Percentiles rank a stretch among this genome's conserved stretches.
These are phyloP conservation scores for Apodemia mormo DNA, from an alignment of 2,888 invertebrate genomes.

Conservation along the genomic window DNA sequence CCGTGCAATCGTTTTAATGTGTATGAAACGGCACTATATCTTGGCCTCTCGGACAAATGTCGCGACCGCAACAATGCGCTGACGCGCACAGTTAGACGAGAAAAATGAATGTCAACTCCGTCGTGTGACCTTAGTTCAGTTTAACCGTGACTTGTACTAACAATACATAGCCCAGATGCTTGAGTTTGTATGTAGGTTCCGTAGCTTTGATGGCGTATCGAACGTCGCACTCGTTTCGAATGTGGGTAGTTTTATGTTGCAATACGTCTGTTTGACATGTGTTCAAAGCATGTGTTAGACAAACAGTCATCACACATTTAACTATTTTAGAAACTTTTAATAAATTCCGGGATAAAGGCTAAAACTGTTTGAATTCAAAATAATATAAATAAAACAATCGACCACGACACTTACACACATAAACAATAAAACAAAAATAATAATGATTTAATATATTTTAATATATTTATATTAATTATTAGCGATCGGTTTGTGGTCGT, in stretches of 20 bases:
- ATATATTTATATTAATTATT: too few species aligned
- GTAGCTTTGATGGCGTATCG: slow-evolving; percentile 2
- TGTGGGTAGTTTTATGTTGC: slow-evolving; percentile 14
- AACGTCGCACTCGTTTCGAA: slow-evolving; percentile 11
- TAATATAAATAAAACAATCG: too few species aligned
- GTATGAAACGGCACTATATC: slow-evolving; percentile 32
- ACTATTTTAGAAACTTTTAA: neutral
- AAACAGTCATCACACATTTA: neutral
- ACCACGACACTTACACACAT: too few species aligned
- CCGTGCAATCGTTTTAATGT: neutral
- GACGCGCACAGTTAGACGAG: slow-evolving; percentile 66
- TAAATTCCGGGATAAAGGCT: neutral
- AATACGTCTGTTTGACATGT: slow-evolving; percentile 3
- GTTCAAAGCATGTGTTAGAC: neutral
- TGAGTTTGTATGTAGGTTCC: slow-evolving; percentile 20
- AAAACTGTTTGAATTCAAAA: too few species aligned
- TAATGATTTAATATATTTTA: too few species aligned
- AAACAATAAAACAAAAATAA: too few species aligned
- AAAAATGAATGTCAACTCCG: slow-evolving; percentile 64
- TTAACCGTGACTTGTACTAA: slow-evolving; percentile 34
- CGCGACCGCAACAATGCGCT: slow-evolving; percentile 49
- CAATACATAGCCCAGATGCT: slow-evolving; percentile 35
- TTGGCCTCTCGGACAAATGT: slow-evolving; percentile 36
- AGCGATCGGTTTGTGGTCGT: too few species aligned
- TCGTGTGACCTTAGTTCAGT: slow-evolving; percentile 48